Evolutionary conservation across 23 tunicate genomes (phyloP).

Genomic region (Aplidium turbinatum): DNA sequence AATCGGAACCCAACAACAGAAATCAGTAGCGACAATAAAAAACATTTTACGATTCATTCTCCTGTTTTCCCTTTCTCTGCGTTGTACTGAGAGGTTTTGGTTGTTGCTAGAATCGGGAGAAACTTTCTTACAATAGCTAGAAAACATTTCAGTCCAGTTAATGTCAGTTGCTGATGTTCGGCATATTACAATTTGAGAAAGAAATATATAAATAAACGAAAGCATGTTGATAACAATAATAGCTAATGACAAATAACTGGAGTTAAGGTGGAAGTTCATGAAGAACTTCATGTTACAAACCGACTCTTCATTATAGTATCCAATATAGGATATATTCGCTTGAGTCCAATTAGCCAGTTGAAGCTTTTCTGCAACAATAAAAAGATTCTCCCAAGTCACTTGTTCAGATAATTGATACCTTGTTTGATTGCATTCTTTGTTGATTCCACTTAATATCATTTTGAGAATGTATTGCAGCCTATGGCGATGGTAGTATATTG

Average conservation of each 20-base stretch:
- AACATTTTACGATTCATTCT: conserved; percentile 11
- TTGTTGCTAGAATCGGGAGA: not conserved
- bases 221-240: not conserved
- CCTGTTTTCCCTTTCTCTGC: conserved; percentile 19
- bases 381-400: not conserved
- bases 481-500: not conserved
- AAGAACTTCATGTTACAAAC: conserved; percentile 8
- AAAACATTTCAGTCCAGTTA: too few relatives aligned
- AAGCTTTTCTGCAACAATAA: conserved; percentile 8
- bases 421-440: conserved; percentile 3
- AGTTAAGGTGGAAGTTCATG: not conserved
- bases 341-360: not conserved
- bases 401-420: not conserved
- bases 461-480: not conserved
- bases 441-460: not conserved
- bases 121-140: too few relatives aligned
- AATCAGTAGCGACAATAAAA: conserved; percentile 27
- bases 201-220: conserved; percentile 2
- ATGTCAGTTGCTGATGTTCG: not conserved
- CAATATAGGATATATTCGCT: not conserved
- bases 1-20: conserved; percentile 33
- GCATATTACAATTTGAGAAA: conserved; percentile 11
- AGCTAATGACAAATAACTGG: not conserved
- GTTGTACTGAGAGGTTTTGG: not conserved
- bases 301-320: not conserved